phyloP scores from a whole-genome alignment of 2,113 vertebrate genomes.

The Coptodon rendalli region DNA sequence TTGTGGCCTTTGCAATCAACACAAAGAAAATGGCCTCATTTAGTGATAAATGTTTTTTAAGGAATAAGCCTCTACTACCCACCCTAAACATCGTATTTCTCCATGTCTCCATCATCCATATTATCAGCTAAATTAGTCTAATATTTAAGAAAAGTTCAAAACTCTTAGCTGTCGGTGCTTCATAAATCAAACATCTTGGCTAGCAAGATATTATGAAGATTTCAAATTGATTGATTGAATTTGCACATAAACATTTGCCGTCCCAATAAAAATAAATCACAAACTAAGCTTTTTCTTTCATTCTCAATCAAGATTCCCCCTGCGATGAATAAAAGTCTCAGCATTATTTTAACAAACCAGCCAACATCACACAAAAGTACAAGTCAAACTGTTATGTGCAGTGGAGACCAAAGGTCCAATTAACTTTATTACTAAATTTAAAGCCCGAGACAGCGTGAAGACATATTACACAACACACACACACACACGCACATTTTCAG shows the following conservation, averaged over 20 bases:
- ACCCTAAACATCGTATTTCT: neutral
- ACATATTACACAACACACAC: neutral
- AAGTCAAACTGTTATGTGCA: neutral
- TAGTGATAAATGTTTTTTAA: neutral
- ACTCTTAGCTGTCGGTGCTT: neutral
- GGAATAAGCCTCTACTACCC: neutral
- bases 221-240: neutral
- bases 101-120: neutral
- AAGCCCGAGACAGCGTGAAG: constrained; percentile 2
- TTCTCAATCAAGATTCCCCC: constrained; percentile 32
- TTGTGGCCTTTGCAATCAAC: neutral
- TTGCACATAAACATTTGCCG: neutral
- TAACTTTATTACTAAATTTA: constrained; percentile 40
- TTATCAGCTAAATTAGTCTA: neutral
- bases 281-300: constrained; percentile 1
- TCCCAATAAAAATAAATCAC: constrained; percentile 16
- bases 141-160: neutral
- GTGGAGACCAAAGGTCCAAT: constrained; percentile 11
- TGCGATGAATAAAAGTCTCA: constrained; percentile 1
- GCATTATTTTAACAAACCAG: constrained; percentile 8
- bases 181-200: neutral
- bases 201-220: neutral
- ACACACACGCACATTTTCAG: neutral
- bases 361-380: neutral
- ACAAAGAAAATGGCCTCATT: neutral